Percentiles rank a stretch among this genome's conserved stretches.
phyloP scores from a whole-genome alignment of 2,888 invertebrate genomes.

The Lutraria lutraria region DNA sequence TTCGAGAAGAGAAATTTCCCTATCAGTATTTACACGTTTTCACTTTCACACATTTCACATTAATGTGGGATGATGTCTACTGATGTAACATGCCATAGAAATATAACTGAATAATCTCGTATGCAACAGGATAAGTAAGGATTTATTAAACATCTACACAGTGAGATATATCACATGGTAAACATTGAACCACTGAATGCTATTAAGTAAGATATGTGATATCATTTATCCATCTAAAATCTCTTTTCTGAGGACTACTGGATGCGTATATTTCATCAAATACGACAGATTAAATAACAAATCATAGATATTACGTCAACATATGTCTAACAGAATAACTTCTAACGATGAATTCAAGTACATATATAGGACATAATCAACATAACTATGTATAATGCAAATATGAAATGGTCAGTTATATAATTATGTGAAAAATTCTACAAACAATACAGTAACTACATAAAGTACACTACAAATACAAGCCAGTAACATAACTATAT shows the following conservation, averaged over 20 bases:
- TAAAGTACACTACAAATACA: neutral
- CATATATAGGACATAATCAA: neutral
- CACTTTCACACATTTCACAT: neutral
- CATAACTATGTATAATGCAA: too few relatives aligned
- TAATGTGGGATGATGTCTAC: neutral
- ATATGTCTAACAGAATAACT: neutral
- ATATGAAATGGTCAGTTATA: neutral
- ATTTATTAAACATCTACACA: neutral
- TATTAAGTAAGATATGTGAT: neutral
- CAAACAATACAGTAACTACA: neutral
- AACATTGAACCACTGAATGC: neutral
- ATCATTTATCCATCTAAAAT: neutral
- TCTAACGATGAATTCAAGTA: neutral
- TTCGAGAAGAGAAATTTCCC: neutral
- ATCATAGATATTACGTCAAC: neutral
- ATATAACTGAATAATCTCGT: neutral
- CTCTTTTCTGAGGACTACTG: neutral
- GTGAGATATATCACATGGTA: neutral
- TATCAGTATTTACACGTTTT: neutral
- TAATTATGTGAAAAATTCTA: neutral
- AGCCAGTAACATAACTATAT: neutral
- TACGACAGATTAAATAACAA: neutral
- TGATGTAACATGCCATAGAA: neutral
- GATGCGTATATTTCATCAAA: neutral
- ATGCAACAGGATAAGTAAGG: neutral